Base-by-base conservation (phyloP, 2,797 vertebrate species). In the Tiaroga cobitis region DNA sequence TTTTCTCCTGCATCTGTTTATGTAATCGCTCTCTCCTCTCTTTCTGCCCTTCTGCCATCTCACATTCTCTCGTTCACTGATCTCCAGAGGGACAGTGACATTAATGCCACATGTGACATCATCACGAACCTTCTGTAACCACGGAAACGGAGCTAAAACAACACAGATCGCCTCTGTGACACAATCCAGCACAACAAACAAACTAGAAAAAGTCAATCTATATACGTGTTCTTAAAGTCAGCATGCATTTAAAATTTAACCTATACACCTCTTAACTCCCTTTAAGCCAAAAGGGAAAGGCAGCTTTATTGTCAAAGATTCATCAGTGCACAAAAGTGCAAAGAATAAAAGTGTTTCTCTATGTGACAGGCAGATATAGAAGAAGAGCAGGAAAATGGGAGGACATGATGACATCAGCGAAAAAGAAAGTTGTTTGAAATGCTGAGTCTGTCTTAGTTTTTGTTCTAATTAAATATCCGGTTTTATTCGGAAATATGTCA, bases 61-160 rank as follows among this genome's bases (percentile, higher is more conserved):
- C 84, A 88, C 74, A 86, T 49, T 72, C 15, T 77, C 76, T 88
- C 73, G 79, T 43, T 75, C 83, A 90, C 84, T 85, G 65, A 87
- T 86, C 80, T 89, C 68, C 75, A n/a, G 21, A 73, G 86, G 80
- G 49, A 81, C 56, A 43, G 70, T 74, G 80, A 77, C 18, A 37
- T 41, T 54, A 73, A 73, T 82, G 69, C 34, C 80, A 81, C 6
- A 10, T 24, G 21, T 70, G 69, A 73, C 69, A 61, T 73, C 80
- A 61, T 41, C 34, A 32, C 10, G 3, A n/a, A 63, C 69, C 54
- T 16, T 73, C 54, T 63, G 81, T 19, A 74, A 34, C 54, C 69
- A 61, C 7, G 6, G 75, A 41, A 34, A 59, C 51, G 2, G 34
- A 77, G 51, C 74, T 16, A 15, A 54, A 34, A 34, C 49, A 54